These are phyloP conservation scores for Pseudoips prasinana DNA, from an alignment of 2,888 invertebrate species.

Conservation along the genomic window DNA sequence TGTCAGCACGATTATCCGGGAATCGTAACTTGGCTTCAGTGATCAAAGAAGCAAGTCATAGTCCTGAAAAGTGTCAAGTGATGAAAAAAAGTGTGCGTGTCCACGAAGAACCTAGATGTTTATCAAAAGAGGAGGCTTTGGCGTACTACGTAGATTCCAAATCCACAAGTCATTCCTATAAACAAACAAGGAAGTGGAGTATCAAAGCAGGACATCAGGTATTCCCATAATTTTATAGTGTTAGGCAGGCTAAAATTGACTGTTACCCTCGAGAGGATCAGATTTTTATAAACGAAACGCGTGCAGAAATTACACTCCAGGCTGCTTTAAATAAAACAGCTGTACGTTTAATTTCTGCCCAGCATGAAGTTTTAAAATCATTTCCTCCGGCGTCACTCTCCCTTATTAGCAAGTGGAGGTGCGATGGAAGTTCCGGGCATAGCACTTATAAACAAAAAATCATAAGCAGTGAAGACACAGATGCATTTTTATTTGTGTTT, in stretches of 20 bases:
- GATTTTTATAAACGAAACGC: background rate
- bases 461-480: background rate
- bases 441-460: constrained; percentile 1
- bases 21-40: background rate
- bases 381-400: background rate
- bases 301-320: background rate
- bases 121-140: background rate
- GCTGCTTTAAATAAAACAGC: background rate
- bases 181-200: background rate
- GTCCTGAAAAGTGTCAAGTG: background rate
- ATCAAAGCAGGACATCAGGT: background rate
- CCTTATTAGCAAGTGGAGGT: background rate
- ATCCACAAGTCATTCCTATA: background rate
- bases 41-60: background rate
- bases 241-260: background rate
- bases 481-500: background rate
- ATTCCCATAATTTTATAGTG: background rate
- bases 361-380: background rate
- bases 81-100: background rate
- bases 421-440: constrained; percentile 6
- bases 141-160: background rate
- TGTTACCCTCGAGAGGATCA: background rate
- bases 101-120: background rate
- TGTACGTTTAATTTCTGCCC: background rate
- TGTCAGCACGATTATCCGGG: background rate